Base-by-base conservation (phyloP, 2,888 invertebrate species). In the Eupithecia inturbata region DNA sequence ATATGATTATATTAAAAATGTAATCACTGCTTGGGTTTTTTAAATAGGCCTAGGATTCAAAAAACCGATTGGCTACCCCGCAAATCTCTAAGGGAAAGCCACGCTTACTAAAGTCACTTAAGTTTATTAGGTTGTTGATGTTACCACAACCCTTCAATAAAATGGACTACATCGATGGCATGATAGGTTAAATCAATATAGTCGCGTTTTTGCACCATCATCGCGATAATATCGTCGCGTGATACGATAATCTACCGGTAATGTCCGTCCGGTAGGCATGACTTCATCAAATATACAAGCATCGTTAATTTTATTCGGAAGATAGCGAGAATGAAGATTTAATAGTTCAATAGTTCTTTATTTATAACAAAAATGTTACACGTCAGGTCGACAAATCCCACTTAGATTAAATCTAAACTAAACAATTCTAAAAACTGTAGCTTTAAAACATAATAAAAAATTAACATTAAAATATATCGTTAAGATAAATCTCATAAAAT, bases 161-260 rank as follows among this genome's bases (percentile, higher is more conserved):
- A 67, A 67, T 71, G 45, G 62, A 69, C 49, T 57, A 68, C 66
- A 67, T 26, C 62, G 70, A 49, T 79, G 77, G 80, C 79, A 81
- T 70, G 77, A 71, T 74, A 75, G 70, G 73, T 72, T 22, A 73
- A 60, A 73, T 75, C 78, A 81, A 82, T 80, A 78, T 75, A 76
- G 79, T 78, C 82, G 78, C 80, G 78, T 71, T 83, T 88, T 85
- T 85, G 86, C 85, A 83, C 79, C 87, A 87, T 91, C 89, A 88
- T 84, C 81, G 81, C 81, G 89, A 91, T 90, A 90, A 86, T 80
- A 86, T 87, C 87, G 83, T 88, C 84, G 89, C 88, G 88, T 88
- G 88, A 83, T 84, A 81, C 79, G 88, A 89, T 88, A 88, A 87
- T 85, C 85, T 85, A 87, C 83, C 87, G 78, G 75, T 83, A 80